A percentile compares a stretch with the other conserved stretches of the same genome.
These are phyloP conservation scores for Oedothorax gibbosus DNA, from an alignment of 1,140 invertebrate species.

Conservation along the genomic window DNA sequence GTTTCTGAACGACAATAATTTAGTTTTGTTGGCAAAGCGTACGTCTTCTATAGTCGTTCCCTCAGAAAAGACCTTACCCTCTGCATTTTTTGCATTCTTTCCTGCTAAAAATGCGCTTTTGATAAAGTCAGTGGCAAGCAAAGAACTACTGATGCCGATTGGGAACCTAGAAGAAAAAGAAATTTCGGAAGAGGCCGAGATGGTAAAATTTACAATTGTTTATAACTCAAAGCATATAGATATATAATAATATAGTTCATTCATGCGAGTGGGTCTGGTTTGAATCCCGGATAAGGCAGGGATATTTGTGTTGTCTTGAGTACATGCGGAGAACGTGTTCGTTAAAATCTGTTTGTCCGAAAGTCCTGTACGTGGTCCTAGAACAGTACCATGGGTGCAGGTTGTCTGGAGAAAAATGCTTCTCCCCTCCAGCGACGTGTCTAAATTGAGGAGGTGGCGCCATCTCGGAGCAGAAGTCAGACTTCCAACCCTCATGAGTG, in stretches of 20 bases:
- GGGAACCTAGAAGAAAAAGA: constrained; percentile 3
- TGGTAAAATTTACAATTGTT: background rate
- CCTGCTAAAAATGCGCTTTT: constrained; percentile 23
- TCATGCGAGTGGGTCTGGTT: background rate
- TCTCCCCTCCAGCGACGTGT: too few species aligned
- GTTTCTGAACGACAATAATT: constrained; percentile 2
- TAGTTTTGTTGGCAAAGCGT: constrained; percentile 24
- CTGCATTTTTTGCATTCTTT: constrained; percentile 19
- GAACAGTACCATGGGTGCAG: too few species aligned
- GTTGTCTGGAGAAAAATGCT: too few species aligned
- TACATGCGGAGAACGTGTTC: background rate
- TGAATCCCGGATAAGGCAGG: background rate
- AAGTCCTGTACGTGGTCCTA: too few species aligned
- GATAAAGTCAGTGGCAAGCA: constrained; percentile 22
- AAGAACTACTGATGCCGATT: constrained; percentile 37
- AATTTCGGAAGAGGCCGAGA: constrained; percentile 2
- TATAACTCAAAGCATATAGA: background rate
- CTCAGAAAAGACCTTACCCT: constrained; percentile 19
- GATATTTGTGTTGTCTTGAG: too few species aligned
- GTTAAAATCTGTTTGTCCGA: too few species aligned
- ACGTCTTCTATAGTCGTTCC: background rate
- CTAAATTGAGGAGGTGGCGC: too few species aligned
- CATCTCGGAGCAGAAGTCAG: too few species aligned
- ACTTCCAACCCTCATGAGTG: too few species aligned
- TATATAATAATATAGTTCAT: background rate